Evolutionary conservation across 2,888 invertebrate genomes (phyloP).

Genomic region (Drosophila planitibia): DNA sequence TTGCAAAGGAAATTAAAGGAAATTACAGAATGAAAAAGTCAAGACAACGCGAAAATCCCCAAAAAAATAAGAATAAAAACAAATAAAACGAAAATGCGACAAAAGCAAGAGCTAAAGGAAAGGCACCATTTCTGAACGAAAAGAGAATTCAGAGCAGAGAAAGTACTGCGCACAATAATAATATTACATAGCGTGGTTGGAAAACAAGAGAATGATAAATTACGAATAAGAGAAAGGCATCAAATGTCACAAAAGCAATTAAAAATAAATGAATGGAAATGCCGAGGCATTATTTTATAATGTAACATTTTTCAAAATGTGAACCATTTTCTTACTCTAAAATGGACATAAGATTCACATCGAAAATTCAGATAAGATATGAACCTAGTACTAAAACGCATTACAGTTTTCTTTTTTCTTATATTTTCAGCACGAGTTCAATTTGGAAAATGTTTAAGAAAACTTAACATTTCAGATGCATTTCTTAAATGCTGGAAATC

Average conservation of each 20-base stretch:
- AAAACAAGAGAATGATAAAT: constrained; percentile 19
- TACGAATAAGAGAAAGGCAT: constrained; percentile 5
- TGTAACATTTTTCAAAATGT: background rate
- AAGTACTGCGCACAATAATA: background rate
- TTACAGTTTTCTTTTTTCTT: background rate
- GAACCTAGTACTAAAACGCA: background rate
- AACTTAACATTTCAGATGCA: background rate
- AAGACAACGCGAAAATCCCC: constrained; percentile 9
- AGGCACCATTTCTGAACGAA: constrained; percentile 7
- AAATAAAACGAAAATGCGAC: constrained; percentile 11
- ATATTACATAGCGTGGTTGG: constrained; percentile 3
- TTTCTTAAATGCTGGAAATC: too few species aligned
- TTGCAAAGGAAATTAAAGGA: constrained; percentile 56
- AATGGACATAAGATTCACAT: background rate
- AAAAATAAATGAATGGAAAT: background rate
- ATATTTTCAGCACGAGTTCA: background rate
- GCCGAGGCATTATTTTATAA: background rate
- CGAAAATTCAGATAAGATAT: background rate
- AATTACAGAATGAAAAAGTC: constrained; percentile 54
- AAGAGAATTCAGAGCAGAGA: constrained; percentile 24
- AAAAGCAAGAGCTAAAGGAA: constrained; percentile 3
- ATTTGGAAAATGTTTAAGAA: background rate
- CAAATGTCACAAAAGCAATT: constrained; percentile 20
- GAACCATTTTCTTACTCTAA: background rate
- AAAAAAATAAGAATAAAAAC: background rate